phyloP scores from a whole-genome alignment of 1,140 invertebrate species.

The Drosophila melanogaster region DNA sequence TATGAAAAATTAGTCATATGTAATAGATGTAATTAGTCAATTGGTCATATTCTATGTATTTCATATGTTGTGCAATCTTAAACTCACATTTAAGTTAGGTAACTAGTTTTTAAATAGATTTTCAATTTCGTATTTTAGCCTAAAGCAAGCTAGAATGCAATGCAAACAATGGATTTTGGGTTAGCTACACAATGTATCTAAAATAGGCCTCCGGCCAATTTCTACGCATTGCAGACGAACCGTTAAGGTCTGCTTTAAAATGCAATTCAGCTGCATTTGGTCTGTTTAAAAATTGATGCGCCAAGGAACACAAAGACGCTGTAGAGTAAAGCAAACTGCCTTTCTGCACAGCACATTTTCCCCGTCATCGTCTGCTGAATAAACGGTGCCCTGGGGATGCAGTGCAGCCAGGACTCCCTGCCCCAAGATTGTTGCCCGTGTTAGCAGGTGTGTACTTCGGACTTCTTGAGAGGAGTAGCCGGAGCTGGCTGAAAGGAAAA shows the following conservation, averaged over 20 bases:
- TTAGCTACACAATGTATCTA: background rate
- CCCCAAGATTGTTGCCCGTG: background rate
- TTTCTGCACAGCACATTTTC: background rate
- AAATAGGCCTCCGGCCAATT: conserved; percentile 5
- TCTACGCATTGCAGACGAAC: conserved; percentile 23
- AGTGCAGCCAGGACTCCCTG: conserved; percentile 11
- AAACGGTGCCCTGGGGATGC: conserved; percentile 63
- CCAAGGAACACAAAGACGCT: conserved; percentile 44
- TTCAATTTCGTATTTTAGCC: background rate
- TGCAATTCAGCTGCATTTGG: conserved; percentile 57
- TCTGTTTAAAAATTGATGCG: conserved; percentile 70
- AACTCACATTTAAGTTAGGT: background rate
- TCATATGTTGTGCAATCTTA: no score
- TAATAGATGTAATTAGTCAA: background rate
- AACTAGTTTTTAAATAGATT: background rate
- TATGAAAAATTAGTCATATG: background rate
- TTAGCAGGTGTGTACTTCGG: conserved; percentile 9
- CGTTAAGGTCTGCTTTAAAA: conserved; percentile 23
- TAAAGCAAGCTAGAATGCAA: background rate
- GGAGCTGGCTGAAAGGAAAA: conserved; percentile 21
- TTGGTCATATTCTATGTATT: no score
- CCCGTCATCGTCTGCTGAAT: conserved; percentile 26
- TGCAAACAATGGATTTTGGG: background rate
- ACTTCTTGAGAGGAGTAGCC: background rate
- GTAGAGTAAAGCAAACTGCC: conserved; percentile 34